Conservation (phyloP, 2,113 vertebrate genomes). For the Ictalurus punctatus region DNA sequence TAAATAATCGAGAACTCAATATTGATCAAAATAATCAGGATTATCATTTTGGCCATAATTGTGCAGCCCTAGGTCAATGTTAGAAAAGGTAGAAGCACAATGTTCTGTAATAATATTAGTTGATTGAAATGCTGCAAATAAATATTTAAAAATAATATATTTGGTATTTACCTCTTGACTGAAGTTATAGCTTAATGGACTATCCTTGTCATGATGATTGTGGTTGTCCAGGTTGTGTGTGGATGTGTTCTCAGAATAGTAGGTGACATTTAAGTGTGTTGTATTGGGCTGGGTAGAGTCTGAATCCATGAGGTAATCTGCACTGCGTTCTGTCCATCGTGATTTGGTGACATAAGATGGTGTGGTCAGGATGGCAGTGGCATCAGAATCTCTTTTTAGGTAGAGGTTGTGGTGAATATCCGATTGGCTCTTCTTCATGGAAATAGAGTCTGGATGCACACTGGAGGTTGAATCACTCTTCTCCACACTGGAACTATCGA, state of each 20-base stretch:
- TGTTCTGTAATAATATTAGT: not conserved
- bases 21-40: too few species aligned
- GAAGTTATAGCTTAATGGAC: not conserved
- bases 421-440: constrained; percentile 54
- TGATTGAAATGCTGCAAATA: not conserved
- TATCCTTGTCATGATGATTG: not conserved
- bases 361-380: constrained; percentile 33
- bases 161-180: constrained; percentile 26
- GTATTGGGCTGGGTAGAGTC: constrained; percentile 9
- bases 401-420: constrained; percentile 65
- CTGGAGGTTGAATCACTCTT: constrained; percentile 37
- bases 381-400: constrained; percentile 62
- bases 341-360: constrained; percentile 43
- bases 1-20: too few species aligned
- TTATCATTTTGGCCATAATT: too few species aligned
- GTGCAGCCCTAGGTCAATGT: too few species aligned
- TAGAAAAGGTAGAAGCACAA: not conserved
- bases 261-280: constrained; percentile 18
- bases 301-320: constrained; percentile 30
- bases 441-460: not conserved
- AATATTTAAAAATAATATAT: not conserved
- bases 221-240: constrained; percentile 10
- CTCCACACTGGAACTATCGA: constrained; percentile 8
- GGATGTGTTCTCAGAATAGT: constrained; percentile 19
- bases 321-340: constrained; percentile 31